phyloP scores from a whole-genome alignment of 2,797 vertebrate species.

The Enteromius afrohamiltoni region DNA sequence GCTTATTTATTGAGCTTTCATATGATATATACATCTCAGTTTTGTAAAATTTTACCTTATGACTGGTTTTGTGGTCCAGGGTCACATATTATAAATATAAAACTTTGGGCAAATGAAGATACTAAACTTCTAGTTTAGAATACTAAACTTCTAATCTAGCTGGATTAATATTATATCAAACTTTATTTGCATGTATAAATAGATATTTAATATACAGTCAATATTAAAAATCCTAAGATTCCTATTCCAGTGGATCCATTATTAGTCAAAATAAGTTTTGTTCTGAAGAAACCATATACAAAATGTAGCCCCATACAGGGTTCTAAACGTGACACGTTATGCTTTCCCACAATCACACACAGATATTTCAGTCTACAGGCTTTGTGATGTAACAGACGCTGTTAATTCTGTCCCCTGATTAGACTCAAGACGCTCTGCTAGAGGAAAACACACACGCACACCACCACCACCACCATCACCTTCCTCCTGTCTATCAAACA shows the following conservation, averaged over 20 bases:
- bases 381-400: conserved; percentile 48
- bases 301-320: background rate
- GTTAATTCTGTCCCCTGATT: conserved; percentile 40
- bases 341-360: conserved; percentile 16
- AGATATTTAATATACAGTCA: background rate
- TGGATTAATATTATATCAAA: background rate
- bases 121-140: too few species aligned
- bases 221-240: background rate
- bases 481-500: background rate
- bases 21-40: too few species aligned
- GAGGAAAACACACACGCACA: conserved; percentile 56
- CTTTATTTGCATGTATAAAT: background rate
- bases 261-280: background rate
- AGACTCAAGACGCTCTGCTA: background rate
- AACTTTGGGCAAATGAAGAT: too few species aligned
- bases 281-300: background rate
- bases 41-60: too few species aligned
- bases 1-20: too few species aligned
- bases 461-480: conserved; percentile 13
- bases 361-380: conserved; percentile 38
- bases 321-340: background rate
- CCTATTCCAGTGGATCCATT: background rate
- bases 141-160: too few species aligned
- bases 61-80: too few species aligned
- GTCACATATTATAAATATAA: too few species aligned